These are phyloP conservation scores for Metaphire vulgaris DNA, from an alignment of 1,140 invertebrate species.

Conservation along the genomic window DNA sequence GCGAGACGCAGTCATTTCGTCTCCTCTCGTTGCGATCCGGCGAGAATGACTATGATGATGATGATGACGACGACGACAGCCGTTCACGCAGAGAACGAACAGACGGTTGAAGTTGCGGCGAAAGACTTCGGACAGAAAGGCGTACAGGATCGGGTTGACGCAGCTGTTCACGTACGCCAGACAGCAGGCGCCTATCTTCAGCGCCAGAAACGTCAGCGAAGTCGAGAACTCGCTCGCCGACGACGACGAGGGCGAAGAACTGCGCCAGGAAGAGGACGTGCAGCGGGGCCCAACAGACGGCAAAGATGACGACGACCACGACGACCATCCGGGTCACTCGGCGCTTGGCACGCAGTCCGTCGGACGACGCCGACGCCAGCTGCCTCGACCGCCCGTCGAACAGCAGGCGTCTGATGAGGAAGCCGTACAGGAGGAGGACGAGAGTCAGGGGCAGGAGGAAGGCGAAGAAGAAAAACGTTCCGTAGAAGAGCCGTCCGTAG, in stretches of 20 bases:
- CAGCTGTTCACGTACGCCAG: conserved; percentile 17
- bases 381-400: conserved; percentile 64
- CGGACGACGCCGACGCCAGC: conserved; percentile 62
- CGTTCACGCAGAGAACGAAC: too few relatives aligned
- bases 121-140: conserved; percentile 23
- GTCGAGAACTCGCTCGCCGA: too few relatives aligned
- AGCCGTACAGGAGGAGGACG: conserved; percentile 80
- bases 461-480: conserved; percentile 53
- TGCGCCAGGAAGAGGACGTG: conserved; percentile 60
- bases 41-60: too few relatives aligned
- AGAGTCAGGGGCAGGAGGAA: conserved; percentile 57
- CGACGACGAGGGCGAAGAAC: conserved; percentile 57
- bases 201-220: conserved; percentile 69
- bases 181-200: conserved; percentile 14
- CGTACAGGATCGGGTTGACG: too few relatives aligned
- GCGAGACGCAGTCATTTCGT: too few relatives aligned
- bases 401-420: conserved; percentile 64
- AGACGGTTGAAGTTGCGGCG: conserved; percentile 20
- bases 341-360: conserved; percentile 76
- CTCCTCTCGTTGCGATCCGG: too few relatives aligned
- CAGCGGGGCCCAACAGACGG: conserved; percentile 90
- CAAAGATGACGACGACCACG: too few relatives aligned
- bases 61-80: too few relatives aligned
- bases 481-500: conserved; percentile 40
- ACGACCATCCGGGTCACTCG: conserved; percentile 83